Evolutionary conservation across 2,797 vertebrate species (phyloP).

Genomic region (Buceros bicornis): DNA sequence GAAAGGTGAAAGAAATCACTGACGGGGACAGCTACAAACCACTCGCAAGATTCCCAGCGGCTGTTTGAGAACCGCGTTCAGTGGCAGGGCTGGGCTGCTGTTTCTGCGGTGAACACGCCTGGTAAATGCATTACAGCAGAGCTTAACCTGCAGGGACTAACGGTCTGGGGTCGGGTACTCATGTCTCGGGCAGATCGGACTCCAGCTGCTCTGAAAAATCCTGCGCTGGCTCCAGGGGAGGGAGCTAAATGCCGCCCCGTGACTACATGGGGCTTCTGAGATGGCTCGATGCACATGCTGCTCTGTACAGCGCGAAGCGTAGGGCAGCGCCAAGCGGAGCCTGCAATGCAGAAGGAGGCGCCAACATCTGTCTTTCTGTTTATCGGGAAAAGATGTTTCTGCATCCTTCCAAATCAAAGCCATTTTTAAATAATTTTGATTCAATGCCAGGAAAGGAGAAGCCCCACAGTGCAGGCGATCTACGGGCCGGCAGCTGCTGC

Average conservation of each 20-base stretch:
- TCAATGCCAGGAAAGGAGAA: background rate
- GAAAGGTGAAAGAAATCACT: background rate
- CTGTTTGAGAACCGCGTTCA: background rate
- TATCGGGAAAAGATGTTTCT: background rate
- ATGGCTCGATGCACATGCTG: background rate
- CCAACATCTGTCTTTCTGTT: background rate
- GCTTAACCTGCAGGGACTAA: background rate
- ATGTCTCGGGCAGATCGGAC: background rate
- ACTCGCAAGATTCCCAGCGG: background rate
- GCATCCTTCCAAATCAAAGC: constrained; percentile 37
- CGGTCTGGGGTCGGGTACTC: background rate
- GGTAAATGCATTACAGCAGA: background rate
- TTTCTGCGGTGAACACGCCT: background rate
- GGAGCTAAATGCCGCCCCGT: background rate
- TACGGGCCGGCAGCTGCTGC: background rate
- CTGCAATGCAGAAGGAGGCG: background rate
- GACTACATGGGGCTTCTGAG: background rate
- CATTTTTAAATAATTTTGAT: background rate
- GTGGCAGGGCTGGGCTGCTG: background rate
- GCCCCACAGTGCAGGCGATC: background rate
- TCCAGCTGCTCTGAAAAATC: background rate
- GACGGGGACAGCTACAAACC: background rate
- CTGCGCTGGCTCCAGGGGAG: background rate
- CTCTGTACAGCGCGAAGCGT: background rate
- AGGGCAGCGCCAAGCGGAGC: constrained; percentile 1